These are phyloP conservation scores for Chinchilla lanigera DNA, from an alignment of 2,113 vertebrate genomes.

Conservation along the genomic window DNA sequence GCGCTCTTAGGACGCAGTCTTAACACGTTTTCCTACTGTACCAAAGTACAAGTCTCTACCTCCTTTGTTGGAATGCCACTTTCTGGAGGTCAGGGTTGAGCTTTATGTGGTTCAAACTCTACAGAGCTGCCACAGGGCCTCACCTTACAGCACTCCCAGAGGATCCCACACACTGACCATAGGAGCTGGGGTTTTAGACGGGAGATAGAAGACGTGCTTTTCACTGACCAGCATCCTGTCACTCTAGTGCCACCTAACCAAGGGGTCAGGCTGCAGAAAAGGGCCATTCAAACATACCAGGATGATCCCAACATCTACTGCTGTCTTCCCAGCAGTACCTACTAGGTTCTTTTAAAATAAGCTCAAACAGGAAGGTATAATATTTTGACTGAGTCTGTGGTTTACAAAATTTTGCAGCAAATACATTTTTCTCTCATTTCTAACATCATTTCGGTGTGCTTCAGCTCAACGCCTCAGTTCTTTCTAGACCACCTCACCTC, in stretches of 20 bases:
- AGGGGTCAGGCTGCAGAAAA: not conserved
- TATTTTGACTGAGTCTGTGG: not conserved
- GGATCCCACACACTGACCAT: not conserved
- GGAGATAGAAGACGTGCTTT: not conserved
- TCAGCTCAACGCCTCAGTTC: not conserved
- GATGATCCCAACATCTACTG: not conserved
- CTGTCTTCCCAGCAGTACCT: not conserved
- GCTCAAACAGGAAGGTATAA: not conserved
- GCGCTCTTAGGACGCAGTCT: not conserved
- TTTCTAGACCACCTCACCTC: not conserved
- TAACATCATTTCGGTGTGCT: not conserved
- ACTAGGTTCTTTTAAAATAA: not conserved
- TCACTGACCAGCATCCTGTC: not conserved
- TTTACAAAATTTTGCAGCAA: not conserved
- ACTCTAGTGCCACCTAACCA: not conserved
- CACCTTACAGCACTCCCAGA: not conserved
- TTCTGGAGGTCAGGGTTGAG: not conserved
- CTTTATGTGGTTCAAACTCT: not conserved
- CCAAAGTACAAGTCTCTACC: not conserved
- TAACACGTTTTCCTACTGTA: not conserved
- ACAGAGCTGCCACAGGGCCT: not conserved
- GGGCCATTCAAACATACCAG: not conserved
- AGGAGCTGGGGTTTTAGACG: not conserved
- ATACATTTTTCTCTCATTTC: constrained; percentile 15
- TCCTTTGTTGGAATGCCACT: not conserved